Percentiles rank a stretch among this genome's conserved stretches.
Evolutionary conservation across 1,140 invertebrate genomes (phyloP).

Genomic region (Mya arenaria): DNA sequence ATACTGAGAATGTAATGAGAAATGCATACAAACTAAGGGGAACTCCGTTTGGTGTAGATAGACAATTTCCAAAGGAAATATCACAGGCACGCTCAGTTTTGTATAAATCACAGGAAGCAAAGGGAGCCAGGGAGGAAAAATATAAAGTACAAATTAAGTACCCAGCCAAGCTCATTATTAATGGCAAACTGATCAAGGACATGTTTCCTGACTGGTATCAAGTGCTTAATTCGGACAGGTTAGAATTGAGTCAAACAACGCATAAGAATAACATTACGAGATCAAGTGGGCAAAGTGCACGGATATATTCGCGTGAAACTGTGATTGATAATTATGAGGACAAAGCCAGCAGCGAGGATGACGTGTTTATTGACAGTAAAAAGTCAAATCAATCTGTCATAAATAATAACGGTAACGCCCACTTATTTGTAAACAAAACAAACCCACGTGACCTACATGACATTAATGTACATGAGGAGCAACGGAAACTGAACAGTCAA

Average conservation of each 20-base stretch:
- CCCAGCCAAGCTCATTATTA: not conserved
- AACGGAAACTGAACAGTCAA: not conserved
- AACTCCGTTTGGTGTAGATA: not conserved
- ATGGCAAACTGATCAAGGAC: not conserved
- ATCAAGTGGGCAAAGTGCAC: not conserved
- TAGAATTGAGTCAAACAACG: not conserved
- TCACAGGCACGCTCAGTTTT: not conserved
- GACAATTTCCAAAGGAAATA: slow-evolving; percentile 3
- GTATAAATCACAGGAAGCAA: not conserved
- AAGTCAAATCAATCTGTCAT: not conserved
- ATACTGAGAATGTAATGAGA: not conserved
- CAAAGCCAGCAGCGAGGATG: not conserved
- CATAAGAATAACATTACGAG: not conserved
- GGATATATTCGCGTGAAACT: not conserved
- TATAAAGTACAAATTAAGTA: slow-evolving; percentile 14
- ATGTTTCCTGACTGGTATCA: slow-evolving; percentile 16
- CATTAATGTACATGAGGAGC: not conserved
- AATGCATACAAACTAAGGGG: not conserved
- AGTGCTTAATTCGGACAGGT: not conserved
- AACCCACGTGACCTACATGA: not conserved
- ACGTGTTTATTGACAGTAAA: not conserved
- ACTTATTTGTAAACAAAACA: not conserved
- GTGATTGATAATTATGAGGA: not conserved
- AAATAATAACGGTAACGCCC: not conserved
- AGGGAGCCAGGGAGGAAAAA: not conserved